Percentiles rank a stretch among this genome's conserved stretches.
These are phyloP conservation scores for Benthosema pterotum DNA, from an alignment of 2,797 vertebrate genomes.

Conservation along the genomic window DNA sequence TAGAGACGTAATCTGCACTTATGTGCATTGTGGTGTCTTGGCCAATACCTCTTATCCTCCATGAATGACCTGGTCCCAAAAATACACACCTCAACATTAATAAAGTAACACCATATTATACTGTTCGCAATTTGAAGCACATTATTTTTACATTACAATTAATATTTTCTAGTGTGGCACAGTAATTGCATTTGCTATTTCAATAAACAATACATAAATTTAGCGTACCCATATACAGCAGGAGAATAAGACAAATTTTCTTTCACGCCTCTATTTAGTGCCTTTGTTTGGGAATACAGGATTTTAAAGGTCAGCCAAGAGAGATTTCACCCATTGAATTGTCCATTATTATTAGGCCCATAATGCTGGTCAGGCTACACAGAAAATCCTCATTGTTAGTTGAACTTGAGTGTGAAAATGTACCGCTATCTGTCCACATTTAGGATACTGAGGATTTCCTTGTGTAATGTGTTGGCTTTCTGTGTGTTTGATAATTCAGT, in stretches of 20 bases:
- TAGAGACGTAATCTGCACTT: conserved; percentile 9
- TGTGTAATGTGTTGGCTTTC: no score
- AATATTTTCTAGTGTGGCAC: conserved; percentile 1
- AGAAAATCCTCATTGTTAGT: neutral
- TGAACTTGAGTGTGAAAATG: no score
- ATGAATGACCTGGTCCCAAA: conserved; percentile 23
- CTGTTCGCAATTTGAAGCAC: conserved; percentile 21
- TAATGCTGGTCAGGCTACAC: neutral
- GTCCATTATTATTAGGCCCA: neutral
- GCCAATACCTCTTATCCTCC: conserved; percentile 8
- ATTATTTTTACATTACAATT: conserved; percentile 19
- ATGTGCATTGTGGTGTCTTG: conserved; percentile 33
- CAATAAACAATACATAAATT: neutral
- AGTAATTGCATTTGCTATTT: conserved; percentile 14
- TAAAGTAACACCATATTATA: neutral
- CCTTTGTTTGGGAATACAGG: conserved; percentile 42
- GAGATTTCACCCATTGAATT: neutral
- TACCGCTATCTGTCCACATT: no score
- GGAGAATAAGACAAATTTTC: neutral
- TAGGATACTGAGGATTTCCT: no score
- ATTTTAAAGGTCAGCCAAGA: conserved; percentile 3
- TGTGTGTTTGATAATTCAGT: conserved; percentile 11
- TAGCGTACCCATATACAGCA: no score
- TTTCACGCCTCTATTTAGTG: conserved; percentile 28
- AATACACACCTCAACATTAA: conserved; percentile 18